Percentiles rank a stretch among this genome's conserved stretches.
phyloP scores from a whole-genome alignment of 2,888 invertebrate species.

The Eupsilia transversa region DNA sequence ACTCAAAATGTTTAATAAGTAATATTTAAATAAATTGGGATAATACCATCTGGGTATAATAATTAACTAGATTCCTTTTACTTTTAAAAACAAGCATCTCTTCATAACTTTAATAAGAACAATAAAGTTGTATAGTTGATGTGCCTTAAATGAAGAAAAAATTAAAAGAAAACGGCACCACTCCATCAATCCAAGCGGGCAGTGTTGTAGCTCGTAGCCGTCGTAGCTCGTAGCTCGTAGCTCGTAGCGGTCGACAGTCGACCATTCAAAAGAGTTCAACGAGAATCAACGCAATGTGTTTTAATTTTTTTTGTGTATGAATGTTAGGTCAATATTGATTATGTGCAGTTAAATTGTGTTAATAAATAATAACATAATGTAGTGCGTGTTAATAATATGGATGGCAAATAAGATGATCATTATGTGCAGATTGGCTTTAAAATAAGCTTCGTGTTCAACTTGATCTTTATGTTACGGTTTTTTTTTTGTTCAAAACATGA shows the following conservation, averaged over 20 bases:
- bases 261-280: slow-evolving; percentile 57
- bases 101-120: slow-evolving; percentile 3
- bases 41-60: too few relatives aligned
- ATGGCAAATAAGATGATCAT: not conserved
- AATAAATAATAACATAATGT: not conserved
- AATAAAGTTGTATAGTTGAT: not conserved
- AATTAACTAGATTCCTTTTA: not conserved
- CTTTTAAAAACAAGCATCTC: not conserved
- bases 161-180: not conserved
- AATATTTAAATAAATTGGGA: not conserved
- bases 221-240: slow-evolving; percentile 21
- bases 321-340: not conserved
- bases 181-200: not conserved
- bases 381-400: not conserved
- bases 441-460: not conserved
- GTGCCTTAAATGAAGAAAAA: not conserved
- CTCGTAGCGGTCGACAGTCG: slow-evolving; percentile 4
- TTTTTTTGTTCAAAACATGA: not conserved
- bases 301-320: not conserved
- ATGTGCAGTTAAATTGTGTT: not conserved
- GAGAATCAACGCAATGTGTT: slow-evolving; percentile 1
- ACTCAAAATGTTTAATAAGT: not conserved
- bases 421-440: not conserved
- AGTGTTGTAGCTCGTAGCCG: slow-evolving; percentile 10
- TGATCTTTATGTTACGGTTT: not conserved